Percentiles rank a stretch among this genome's conserved stretches.
Evolutionary conservation across 2,888 invertebrate species (phyloP).

Genomic region (Synergus japonicus): DNA sequence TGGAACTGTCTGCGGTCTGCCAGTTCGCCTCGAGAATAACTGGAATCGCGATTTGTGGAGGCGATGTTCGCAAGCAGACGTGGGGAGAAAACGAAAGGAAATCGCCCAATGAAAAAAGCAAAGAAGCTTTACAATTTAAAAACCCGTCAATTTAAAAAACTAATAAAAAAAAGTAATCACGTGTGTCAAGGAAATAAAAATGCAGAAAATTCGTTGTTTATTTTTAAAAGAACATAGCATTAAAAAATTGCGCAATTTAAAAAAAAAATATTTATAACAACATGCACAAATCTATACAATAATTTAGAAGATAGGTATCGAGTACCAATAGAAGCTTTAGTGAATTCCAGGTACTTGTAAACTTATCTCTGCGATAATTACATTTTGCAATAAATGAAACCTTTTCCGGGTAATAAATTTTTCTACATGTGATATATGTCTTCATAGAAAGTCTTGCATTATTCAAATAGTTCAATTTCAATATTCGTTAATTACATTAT

Average conservation of each 20-base stretch:
- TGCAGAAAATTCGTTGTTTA: too few relatives aligned
- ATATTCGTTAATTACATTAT: background rate
- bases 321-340: background rate
- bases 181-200: background rate
- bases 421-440: background rate
- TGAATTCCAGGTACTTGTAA: background rate
- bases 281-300: background rate
- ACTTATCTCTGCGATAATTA: background rate
- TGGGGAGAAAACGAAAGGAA: constrained; percentile 40
- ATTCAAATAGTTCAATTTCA: background rate
- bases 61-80: background rate
- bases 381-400: constrained; percentile 13
- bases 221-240: too few relatives aligned
- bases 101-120: constrained; percentile 5
- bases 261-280: background rate
- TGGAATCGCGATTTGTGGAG: constrained; percentile 28
- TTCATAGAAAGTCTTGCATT: background rate
- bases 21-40: constrained; percentile 27
- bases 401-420: constrained; percentile 30
- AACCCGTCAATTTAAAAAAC: background rate
- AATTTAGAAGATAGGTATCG: constrained; percentile 11
- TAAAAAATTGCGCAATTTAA: background rate
- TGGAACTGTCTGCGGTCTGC: background rate
- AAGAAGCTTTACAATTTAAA: background rate
- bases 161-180: background rate